Percentiles rank a stretch among this genome's conserved stretches.
These are phyloP conservation scores for Phrynocephalus vlangalii DNA, from an alignment of 2,797 vertebrate genomes.

Conservation along the genomic window DNA sequence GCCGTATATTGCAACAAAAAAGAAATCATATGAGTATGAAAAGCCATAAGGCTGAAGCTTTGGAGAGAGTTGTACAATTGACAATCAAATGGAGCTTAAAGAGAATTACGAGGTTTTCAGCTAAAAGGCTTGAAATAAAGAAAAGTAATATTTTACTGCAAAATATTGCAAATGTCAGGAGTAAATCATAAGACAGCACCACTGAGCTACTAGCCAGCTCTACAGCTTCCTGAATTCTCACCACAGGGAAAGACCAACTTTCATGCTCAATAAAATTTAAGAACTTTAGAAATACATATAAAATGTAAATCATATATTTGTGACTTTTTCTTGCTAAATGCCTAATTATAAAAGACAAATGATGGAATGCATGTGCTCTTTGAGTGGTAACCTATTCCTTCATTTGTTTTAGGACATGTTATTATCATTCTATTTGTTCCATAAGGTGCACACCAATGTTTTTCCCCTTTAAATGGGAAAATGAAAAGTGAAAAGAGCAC, in stretches of 20 bases:
- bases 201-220: conserved; percentile 81
- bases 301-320: conserved; percentile 80
- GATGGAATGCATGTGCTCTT: conserved; percentile 49
- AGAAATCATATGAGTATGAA: conserved; percentile 80
- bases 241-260: conserved; percentile 83
- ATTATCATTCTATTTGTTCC: conserved; percentile 51
- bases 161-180: conserved; percentile 84
- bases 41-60: conserved; percentile 79
- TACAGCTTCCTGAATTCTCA: conserved; percentile 78
- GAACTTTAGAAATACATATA: conserved; percentile 84
- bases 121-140: conserved; percentile 82
- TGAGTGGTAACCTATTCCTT: conserved; percentile 54
- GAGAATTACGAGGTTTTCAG: conserved; percentile 83
- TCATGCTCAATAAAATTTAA: conserved; percentile 87
- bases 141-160: conserved; percentile 83
- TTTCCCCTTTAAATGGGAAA: conserved; percentile 46
- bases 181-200: conserved; percentile 85
- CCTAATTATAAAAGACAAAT: conserved; percentile 75
- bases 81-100: conserved; percentile 87
- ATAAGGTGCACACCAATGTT: conserved; percentile 41
- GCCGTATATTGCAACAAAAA: conserved; percentile 73
- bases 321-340: conserved; percentile 72
- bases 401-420: conserved; percentile 59
- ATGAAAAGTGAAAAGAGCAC: neutral
- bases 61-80: conserved; percentile 85